These are phyloP conservation scores for Promerops cafer DNA, from an alignment of 2,113 vertebrate genomes.

Conservation along the genomic window DNA sequence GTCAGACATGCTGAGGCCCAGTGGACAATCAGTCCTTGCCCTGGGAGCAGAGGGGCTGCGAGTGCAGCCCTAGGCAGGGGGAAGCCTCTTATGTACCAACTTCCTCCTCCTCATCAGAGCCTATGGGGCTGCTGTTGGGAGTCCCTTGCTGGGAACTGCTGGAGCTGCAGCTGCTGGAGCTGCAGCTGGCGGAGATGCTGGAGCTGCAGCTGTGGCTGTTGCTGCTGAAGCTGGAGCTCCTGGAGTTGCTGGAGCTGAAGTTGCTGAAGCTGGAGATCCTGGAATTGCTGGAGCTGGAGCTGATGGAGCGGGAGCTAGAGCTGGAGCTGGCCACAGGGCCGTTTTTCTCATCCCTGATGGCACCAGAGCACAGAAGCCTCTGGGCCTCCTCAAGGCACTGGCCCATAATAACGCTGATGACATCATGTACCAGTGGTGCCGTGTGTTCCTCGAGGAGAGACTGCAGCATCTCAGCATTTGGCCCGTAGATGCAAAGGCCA, in stretches of 20 bases:
- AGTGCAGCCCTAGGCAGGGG: not conserved
- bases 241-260: not conserved
- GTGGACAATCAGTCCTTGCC: not conserved
- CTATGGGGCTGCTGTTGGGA: not conserved
- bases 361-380: not conserved
- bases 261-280: not conserved
- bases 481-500: not conserved
- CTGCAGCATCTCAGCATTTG: not conserved
- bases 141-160: not conserved
- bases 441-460: not conserved
- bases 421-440: not conserved
- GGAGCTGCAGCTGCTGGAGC: not conserved
- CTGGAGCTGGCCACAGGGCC: not conserved
- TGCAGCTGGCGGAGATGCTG: not conserved
- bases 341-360: accelerated
- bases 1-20: no score
- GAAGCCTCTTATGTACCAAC: not conserved
- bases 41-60: not conserved
- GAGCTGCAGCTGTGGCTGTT: not conserved
- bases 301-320: not conserved
- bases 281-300: not conserved
- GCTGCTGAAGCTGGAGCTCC: not conserved
- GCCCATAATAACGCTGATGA: not conserved
- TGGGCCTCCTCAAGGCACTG: not conserved
- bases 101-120: not conserved